Evolutionary conservation across 2,797 vertebrate species (phyloP), one percentile per base, ranked within the genome.

Genomic region (Ambastaia sidthimunki): DNA sequence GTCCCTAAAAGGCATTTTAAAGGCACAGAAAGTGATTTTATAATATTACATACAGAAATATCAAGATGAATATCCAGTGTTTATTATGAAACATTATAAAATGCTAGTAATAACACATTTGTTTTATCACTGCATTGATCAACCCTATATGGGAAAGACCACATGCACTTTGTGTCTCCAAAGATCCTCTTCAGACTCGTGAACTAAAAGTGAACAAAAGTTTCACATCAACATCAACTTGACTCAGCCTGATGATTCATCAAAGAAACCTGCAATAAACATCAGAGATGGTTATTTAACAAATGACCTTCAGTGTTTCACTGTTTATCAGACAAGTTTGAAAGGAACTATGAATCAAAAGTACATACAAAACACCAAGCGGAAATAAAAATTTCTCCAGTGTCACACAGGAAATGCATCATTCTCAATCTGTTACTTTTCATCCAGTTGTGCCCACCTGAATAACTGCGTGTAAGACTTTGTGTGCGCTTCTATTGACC

Each of bases 321-420:
- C 44, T 57, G 41, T 63, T 71, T 79, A 67, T 73, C 71, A 52
- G 55, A 44, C 47, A 37, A 7, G 21, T 70, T 52, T 52, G 19
- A 25, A 19, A 71, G 34, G 37, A 62, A 67, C 59, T 25, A 11
- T 16, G 60, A 60, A 80, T 80, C 59, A 70, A 77, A 85, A 80
- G 69, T 44, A 16, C 15, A 50, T 37, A 31, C 23, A 65, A 57
- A 70, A 47, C 34, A 31, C 9, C 47, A 70, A 52, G 31, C 47
- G 55, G 28, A 50, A 37, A 70, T 78, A 21, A 21, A 10, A 70
- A 55, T 79, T 57, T 59, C 52, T 59, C 23, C 23, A 28, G 1
- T 57, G 65, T 59, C 65, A 77, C 18, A 59, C 54, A 60, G 23
- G 57, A 68, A 23, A 18, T 55, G 16, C 34, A 28, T 76, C 68